A percentile compares a stretch with the other conserved stretches of the same genome.
Conservation (phyloP, 2,113 vertebrate species). For the Trinectes maculatus region DNA sequence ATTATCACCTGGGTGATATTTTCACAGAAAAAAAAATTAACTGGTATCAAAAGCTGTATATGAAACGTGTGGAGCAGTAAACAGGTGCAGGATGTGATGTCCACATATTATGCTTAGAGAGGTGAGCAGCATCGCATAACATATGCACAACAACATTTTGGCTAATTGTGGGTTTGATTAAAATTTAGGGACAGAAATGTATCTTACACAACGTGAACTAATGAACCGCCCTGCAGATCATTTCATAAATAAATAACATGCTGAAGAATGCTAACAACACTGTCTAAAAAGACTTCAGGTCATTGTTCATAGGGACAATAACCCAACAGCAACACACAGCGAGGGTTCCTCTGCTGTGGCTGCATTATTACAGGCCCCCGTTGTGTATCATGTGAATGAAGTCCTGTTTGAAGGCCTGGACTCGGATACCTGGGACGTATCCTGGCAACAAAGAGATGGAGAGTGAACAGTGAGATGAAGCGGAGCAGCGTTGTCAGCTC, state of each 20-base stretch:
- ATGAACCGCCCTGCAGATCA: constrained; percentile 13
- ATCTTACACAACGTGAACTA: constrained; percentile 12
- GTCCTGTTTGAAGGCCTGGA: constrained; percentile 11
- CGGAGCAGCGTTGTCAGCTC: neutral
- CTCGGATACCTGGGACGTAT: neutral
- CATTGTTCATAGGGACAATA: constrained; percentile 4
- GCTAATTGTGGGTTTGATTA: too few relatives aligned
- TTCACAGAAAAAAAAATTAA: too few relatives aligned
- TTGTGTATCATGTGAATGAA: constrained; percentile 13
- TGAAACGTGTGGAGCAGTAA: too few relatives aligned
- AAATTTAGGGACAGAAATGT: too few relatives aligned
- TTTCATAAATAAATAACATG: neutral
- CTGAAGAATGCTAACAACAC: neutral
- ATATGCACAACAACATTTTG: too few relatives aligned
- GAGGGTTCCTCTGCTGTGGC: neutral
- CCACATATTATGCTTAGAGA: too few relatives aligned
- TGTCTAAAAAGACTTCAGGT: neutral
- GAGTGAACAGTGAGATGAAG: neutral
- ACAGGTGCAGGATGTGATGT: too few relatives aligned
- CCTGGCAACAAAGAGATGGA: constrained; percentile 2
- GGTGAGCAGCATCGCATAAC: too few relatives aligned
- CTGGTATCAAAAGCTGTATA: too few relatives aligned
- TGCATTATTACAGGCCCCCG: constrained; percentile 5
- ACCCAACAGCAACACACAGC: constrained; percentile 1
- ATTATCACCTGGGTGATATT: too few relatives aligned